A percentile compares a stretch with the other conserved stretches of the same genome.
phyloP scores from a whole-genome alignment of 2,888 invertebrate species.

The Luperina testacea region DNA sequence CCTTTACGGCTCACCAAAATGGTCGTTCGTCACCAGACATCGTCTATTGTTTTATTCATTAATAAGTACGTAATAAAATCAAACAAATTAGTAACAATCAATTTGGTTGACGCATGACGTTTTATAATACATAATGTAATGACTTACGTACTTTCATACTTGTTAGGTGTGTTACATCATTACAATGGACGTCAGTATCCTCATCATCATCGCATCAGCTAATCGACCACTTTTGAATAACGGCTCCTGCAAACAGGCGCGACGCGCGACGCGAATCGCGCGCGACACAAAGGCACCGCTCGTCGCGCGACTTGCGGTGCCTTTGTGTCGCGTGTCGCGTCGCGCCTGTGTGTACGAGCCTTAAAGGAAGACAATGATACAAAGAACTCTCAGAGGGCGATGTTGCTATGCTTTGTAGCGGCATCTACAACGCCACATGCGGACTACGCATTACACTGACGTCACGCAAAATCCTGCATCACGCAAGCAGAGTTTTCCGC shows the following conservation, averaged over 20 bases:
- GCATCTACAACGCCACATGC: too few relatives aligned
- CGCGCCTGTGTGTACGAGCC: too few relatives aligned
- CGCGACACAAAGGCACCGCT: too few relatives aligned
- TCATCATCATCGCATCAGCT: not conserved
- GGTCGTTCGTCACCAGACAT: not conserved
- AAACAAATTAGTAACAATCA: constrained; percentile 29
- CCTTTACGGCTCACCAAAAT: constrained; percentile 3
- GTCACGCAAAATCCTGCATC: too few relatives aligned
- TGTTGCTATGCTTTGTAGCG: too few relatives aligned
- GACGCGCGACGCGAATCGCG: too few relatives aligned
- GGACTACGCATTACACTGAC: too few relatives aligned
- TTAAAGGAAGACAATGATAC: not conserved
- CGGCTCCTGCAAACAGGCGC: too few relatives aligned
- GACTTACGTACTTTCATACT: constrained; percentile 35
- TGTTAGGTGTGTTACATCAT: constrained; percentile 22
- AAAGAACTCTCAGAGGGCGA: not conserved
- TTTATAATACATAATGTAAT: constrained; percentile 5
- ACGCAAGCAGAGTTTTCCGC: too few relatives aligned
- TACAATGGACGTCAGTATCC: constrained; percentile 8
- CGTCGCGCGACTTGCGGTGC: too few relatives aligned
- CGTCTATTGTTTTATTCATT: constrained; percentile 33
- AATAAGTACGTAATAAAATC: constrained; percentile 41
- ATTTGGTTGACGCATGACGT: constrained; percentile 41
- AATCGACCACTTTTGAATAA: not conserved
- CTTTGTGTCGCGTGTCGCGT: too few relatives aligned